Conservation (phyloP, 2,888 invertebrate genomes). For the Cistogaster globosa region DNA sequence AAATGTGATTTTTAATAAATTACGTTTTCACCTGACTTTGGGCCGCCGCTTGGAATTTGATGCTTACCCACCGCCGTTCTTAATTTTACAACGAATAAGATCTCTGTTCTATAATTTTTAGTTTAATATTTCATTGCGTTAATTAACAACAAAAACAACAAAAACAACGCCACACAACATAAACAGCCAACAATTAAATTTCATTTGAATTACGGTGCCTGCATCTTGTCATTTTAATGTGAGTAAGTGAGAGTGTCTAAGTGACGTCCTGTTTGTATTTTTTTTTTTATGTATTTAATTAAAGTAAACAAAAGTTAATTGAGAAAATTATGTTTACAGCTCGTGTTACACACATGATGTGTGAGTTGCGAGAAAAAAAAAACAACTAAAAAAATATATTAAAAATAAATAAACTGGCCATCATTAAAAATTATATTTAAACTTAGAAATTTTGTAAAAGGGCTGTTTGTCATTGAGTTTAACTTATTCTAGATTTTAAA, state of each 20-base stretch:
- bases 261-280: conserved; percentile 40
- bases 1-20: no score
- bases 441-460: no score
- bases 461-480: no score
- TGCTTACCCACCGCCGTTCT: no score
- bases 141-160: conserved; percentile 22
- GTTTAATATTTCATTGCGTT: conserved; percentile 15
- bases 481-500: no score
- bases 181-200: conserved; percentile 26
- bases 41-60: no score
- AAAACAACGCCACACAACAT: background rate
- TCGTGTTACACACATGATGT: conserved; percentile 31
- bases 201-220: conserved; percentile 47
- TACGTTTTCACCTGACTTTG: no score
- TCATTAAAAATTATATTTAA: no score
- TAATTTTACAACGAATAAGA: no score
- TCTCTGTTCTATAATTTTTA: background rate
- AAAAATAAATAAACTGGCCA: background rate
- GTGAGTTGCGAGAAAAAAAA: background rate
- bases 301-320: conserved; percentile 38
- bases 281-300: conserved; percentile 10
- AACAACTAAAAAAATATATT: conserved; percentile 4
- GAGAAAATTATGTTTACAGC: conserved; percentile 40
- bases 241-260: conserved; percentile 59
- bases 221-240: conserved; percentile 43